Evolutionary conservation across 1,140 invertebrate species (phyloP).

Genomic region (Nephila pilipes): DNA sequence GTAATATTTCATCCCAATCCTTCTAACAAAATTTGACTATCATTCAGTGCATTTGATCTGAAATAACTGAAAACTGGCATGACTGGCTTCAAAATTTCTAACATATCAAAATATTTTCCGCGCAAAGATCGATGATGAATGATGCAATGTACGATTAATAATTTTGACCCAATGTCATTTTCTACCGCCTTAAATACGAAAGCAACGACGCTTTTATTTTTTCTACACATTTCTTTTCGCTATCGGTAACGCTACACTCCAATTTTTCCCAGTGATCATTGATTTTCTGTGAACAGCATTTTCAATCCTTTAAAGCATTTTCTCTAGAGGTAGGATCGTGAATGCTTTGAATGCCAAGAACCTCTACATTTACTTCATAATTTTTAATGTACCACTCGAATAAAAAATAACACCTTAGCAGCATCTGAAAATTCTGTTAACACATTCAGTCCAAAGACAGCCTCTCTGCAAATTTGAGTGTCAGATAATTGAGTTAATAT

Average conservation of each 20-base stretch:
- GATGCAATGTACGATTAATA: slow-evolving; percentile 79
- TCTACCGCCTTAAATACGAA: neutral
- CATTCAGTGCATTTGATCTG: slow-evolving; percentile 79
- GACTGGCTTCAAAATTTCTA: slow-evolving; percentile 78
- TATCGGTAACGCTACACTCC: too few relatives aligned
- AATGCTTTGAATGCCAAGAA: neutral
- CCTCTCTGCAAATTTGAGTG: neutral
- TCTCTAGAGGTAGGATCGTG: slow-evolving; percentile 67
- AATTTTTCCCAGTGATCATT: too few relatives aligned
- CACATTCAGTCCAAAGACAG: neutral
- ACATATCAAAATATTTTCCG: slow-evolving; percentile 77
- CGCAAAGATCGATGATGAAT: slow-evolving; percentile 80
- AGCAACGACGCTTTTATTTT: slow-evolving; percentile 78
- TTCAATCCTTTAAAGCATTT: slow-evolving; percentile 80
- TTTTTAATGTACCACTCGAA: neutral
- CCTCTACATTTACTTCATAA: neutral
- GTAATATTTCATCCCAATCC: too few relatives aligned
- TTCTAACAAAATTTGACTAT: too few relatives aligned
- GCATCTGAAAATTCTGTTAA: neutral
- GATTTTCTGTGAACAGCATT: slow-evolving; percentile 19
- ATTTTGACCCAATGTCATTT: slow-evolving; percentile 55
- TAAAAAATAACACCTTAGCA: neutral
- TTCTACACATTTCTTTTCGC: too few relatives aligned
- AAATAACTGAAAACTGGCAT: slow-evolving; percentile 80
- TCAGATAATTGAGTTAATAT: too few relatives aligned